phyloP scores from a whole-genome alignment of 2,888 invertebrate species.

The Stenichneumon culpator region DNA sequence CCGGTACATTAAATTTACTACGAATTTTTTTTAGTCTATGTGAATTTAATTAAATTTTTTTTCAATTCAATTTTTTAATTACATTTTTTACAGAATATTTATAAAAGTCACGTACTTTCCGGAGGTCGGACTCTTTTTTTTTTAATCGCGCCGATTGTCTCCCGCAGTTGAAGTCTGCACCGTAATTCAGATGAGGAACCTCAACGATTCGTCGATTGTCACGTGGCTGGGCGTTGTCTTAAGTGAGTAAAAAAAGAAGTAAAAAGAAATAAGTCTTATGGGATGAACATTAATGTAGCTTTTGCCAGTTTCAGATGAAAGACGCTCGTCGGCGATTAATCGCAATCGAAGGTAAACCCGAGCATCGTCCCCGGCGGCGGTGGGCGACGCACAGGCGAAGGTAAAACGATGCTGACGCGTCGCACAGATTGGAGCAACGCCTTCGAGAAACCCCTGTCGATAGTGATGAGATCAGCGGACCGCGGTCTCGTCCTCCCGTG shows the following conservation, averaged over 20 bases:
- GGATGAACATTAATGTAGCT: neutral
- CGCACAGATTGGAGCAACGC: neutral
- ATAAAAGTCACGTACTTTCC: no score
- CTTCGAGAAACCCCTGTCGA: slow-evolving; percentile 21
- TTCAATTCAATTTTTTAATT: no score
- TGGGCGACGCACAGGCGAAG: neutral
- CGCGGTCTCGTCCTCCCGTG: slow-evolving; percentile 4
- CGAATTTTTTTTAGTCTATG: no score
- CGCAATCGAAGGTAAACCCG: slow-evolving; percentile 3
- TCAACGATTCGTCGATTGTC: neutral
- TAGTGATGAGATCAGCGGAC: slow-evolving; percentile 4
- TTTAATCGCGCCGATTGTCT: neutral
- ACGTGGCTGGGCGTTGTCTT: slow-evolving; percentile 6
- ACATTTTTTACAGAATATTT: no score
- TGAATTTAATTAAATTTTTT: no score
- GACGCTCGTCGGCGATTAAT: neutral
- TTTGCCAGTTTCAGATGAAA: neutral
- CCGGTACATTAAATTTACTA: no score
- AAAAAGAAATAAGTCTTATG: neutral
- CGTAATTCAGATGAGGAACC: neutral
- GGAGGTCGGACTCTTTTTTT: neutral
- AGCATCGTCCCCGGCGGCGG: neutral
- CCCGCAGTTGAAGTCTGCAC: neutral
- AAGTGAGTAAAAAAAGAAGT: neutral
- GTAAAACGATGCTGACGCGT: slow-evolving; percentile 22